Evolutionary conservation across 2,888 invertebrate genomes (phyloP), one percentile per base, ranked within the genome.

Genomic region (Fabriciana adippe): DNA sequence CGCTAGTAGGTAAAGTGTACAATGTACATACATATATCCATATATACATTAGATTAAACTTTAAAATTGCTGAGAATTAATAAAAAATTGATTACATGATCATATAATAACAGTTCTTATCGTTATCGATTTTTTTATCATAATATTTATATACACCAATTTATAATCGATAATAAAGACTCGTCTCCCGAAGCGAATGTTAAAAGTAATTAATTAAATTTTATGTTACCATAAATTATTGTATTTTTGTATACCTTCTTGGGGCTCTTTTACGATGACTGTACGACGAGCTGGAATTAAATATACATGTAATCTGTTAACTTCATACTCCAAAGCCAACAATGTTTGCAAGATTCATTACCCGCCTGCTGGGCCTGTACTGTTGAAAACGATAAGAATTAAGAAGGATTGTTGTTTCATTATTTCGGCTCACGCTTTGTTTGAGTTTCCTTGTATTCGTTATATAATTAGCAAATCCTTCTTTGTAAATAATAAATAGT

Each of bases 251-350:
- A 41, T 11, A 41, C 35, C 14, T 35, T 15, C 61, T 50, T 50
- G 35, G 50, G 18, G 3, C 50, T 26, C 18, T 51, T 65, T 59
- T 14, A 57, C 31, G 51, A n/a, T 13, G 72, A 69, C 59, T 64
- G 66, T 72, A 68, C 71, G 71, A 64, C 57, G 65, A 54, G 69
- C 70, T 72, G 41, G 76, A 79, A 83, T 81, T 83, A 81, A 82
- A 84, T 79, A 83, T 82, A 81, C 79, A 81, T 81, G 81, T 79
- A 81, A 82, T 84, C 79, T 81, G 78, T 80, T 79, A 79, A 77
- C 77, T 79, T 78, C 79, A 78, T 79, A 79, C 74, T 75, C 72
- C 73, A 72, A 71, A 77, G 75, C 71, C 72, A 76, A 76, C 75
- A 76, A 74, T 70, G 72, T 73, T 69, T 75, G 75, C 70, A 76